Percentiles rank a stretch among this genome's conserved stretches.
Evolutionary conservation across 1,140 invertebrate genomes (phyloP).

Genomic region (Frieseomelitta varia): DNA sequence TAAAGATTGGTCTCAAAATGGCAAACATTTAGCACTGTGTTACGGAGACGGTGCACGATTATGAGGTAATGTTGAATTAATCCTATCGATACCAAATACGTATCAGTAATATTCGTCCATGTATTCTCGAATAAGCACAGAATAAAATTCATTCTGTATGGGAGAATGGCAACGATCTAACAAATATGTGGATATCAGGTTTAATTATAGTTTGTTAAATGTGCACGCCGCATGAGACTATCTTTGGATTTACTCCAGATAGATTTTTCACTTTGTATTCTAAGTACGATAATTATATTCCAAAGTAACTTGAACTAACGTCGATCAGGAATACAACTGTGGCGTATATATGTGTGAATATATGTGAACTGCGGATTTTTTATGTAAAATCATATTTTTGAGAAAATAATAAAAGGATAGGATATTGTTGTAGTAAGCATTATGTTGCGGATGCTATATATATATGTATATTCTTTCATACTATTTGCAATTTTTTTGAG

Average conservation of each 20-base stretch:
- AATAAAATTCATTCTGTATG: background rate
- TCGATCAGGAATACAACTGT: no score
- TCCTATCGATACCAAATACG: no score
- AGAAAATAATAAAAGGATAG: no score
- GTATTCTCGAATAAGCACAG: background rate
- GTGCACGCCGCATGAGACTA: constrained; percentile 51
- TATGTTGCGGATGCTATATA: no score
- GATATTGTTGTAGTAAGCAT: no score
- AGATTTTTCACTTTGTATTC: background rate
- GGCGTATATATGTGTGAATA: no score
- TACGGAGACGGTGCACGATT: background rate
- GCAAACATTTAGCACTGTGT: background rate
- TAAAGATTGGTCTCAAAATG: constrained; percentile 56
- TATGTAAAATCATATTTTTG: no score
- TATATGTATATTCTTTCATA: no score
- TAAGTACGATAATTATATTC: background rate
- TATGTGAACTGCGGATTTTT: no score
- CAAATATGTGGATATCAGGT: background rate
- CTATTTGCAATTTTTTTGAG: no score
- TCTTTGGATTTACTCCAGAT: constrained; percentile 52
- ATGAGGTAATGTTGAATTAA: background rate
- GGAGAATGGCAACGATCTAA: background rate
- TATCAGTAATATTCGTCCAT: background rate
- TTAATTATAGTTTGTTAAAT: background rate
- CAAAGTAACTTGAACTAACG: no score